Conservation (phyloP, 2,797 vertebrate genomes). For the Scolopax rusticola region DNA sequence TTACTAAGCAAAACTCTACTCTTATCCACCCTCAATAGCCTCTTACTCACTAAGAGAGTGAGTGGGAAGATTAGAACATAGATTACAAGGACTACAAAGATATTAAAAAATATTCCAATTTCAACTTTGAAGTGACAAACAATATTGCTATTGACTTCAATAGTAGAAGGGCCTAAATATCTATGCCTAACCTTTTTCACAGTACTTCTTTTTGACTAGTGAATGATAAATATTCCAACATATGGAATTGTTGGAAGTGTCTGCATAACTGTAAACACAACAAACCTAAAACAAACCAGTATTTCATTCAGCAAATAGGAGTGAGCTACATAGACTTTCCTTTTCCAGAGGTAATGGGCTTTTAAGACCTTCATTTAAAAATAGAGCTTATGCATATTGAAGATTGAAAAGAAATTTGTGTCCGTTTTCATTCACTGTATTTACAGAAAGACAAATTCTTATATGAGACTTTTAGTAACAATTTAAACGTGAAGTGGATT, state of each 20-base stretch:
- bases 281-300: not conserved
- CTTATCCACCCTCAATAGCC: not conserved
- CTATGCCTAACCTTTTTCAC: not conserved
- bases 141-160: not conserved
- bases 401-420: constrained; percentile 1
- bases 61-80: not conserved
- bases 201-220: not conserved
- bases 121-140: not conserved
- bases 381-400: not conserved
- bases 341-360: not conserved
- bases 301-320: not conserved
- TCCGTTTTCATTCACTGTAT: not conserved
- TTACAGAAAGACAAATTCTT: constrained; percentile 19
- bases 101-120: not conserved
- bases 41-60: not conserved
- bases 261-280: not conserved
- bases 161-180: not conserved
- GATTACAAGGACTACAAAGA: not conserved
- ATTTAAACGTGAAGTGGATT: constrained; percentile 15
- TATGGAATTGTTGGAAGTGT: not conserved
- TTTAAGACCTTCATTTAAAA: constrained; percentile 3
- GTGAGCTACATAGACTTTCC: not conserved
- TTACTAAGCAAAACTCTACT: constrained; percentile 40
- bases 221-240: not conserved
- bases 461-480: not conserved